These are phyloP conservation scores for Portunus trituberculatus DNA, from an alignment of 1,140 invertebrate species.

Conservation along the genomic window DNA sequence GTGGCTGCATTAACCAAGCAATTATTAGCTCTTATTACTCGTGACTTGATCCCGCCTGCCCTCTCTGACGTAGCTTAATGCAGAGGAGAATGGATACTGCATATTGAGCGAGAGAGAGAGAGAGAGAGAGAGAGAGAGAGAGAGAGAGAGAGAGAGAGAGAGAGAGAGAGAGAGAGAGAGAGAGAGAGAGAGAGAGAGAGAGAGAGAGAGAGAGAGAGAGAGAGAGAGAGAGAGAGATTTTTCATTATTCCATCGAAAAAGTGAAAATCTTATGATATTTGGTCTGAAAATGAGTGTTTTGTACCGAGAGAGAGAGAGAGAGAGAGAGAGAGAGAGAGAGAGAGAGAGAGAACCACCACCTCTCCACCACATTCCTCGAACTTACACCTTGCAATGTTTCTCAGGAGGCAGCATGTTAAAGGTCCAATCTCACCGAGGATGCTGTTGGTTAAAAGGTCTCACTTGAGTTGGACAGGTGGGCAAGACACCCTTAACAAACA, in stretches of 20 bases:
- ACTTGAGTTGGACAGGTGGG: too few relatives aligned
- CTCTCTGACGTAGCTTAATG: not conserved
- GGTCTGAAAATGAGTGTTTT: too few relatives aligned
- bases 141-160: not conserved
- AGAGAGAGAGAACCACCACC: not conserved
- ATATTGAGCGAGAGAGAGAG: not conserved
- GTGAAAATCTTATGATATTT: too few relatives aligned
- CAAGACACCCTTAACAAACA: too few relatives aligned
- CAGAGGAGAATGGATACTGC: not conserved
- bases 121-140: not conserved
- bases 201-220: conserved; percentile 4
- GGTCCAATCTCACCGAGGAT: too few relatives aligned
- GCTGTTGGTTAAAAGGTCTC: too few relatives aligned
- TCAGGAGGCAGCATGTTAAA: too few relatives aligned
- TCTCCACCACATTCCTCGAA: too few relatives aligned
- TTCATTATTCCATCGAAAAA: too few relatives aligned
- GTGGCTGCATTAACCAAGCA: not conserved
- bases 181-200: conserved; percentile 20
- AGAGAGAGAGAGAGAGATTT: too few relatives aligned
- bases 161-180: not conserved
- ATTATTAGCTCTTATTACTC: conserved; percentile 15
- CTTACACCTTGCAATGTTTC: too few relatives aligned
- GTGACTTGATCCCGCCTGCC: not conserved
- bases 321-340: not conserved
- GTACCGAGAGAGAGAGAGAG: not conserved